Base-by-base conservation (phyloP, 2,113 vertebrate species). In the Ploceus nigricollis region DNA sequence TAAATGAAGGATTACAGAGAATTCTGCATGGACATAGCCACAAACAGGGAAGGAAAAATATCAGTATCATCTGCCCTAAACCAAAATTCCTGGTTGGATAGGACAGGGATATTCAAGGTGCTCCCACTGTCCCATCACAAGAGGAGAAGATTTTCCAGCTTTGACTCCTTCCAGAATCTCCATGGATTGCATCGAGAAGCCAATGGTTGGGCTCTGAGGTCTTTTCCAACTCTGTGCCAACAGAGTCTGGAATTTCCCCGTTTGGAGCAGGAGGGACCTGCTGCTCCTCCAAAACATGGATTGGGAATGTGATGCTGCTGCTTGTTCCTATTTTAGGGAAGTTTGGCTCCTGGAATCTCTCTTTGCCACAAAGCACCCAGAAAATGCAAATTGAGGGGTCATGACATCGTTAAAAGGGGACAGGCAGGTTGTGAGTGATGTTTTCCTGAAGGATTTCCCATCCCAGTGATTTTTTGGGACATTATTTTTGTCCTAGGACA, bases 351-450 rank as follows among this genome's bases (percentile, higher is more conserved):
- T 18, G 60, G 47, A n/a, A 42, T 64, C 19, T 6, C 47, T 48
- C 30, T 40, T n/a, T 33, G 22, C 35, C 13, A 7, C 17, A 2
- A 27, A 77, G 6, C 10, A 20, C 22, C 37, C 0, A 3, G 31
- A 44, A 53, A 42, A 51, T 6, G 5, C 22, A 13, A 5, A 5
- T 9, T 5, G 30, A 28, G 45, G 30, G 22, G 6, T 21, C 1
- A 0, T 8, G 75, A 27, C 24, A 2, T 21, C 14, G 0, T 21
- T 17, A 13, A 2, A 1, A 0, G 30, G 47, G 10, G 4, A 8
- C 56, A 13, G 42, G 15, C 37, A 7, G 31, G 11, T 4, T 13
- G 14, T 23, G 24, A 44, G 19, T 1, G 33, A 28, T 2, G 15
- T 54, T 79, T 24, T 44, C 39, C 76, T 15, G 6, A 30, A 65